These are phyloP conservation scores for Trididemnum nubilum DNA, from an alignment of 23 tunicate species.

Conservation along the genomic window DNA sequence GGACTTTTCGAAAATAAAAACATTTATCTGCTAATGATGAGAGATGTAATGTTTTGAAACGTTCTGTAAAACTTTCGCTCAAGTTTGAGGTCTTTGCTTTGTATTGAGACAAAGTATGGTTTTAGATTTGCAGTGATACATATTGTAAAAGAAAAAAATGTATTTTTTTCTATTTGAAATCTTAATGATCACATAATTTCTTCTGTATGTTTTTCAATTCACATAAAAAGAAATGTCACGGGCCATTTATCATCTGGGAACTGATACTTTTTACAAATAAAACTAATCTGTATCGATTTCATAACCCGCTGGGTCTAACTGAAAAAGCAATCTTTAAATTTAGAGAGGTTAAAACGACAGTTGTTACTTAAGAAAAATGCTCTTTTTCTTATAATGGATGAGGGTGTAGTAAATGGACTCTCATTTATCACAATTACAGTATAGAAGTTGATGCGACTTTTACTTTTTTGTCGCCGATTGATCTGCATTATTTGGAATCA, in stretches of 20 bases:
- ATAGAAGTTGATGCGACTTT: background rate
- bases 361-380: background rate
- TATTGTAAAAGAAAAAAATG: too few species aligned
- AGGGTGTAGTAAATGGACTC: background rate
- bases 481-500: background rate
- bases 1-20: too few species aligned
- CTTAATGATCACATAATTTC: too few species aligned
- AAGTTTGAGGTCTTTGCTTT: too few species aligned
- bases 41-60: too few species aligned
- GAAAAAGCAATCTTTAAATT: background rate
- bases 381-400: background rate
- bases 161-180: too few species aligned
- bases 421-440: slow-evolving; percentile 6
- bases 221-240: background rate
- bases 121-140: too few species aligned
- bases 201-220: too few species aligned
- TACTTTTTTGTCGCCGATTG: background rate
- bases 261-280: background rate
- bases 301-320: background rate
- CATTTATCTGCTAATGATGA: too few species aligned
- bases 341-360: background rate
- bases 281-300: background rate
- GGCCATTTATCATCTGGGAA: slow-evolving; percentile 1
- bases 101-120: too few species aligned
- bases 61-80: too few species aligned